phyloP scores from a whole-genome alignment of 2,113 vertebrate species.

The Sisor rabdophorus region DNA sequence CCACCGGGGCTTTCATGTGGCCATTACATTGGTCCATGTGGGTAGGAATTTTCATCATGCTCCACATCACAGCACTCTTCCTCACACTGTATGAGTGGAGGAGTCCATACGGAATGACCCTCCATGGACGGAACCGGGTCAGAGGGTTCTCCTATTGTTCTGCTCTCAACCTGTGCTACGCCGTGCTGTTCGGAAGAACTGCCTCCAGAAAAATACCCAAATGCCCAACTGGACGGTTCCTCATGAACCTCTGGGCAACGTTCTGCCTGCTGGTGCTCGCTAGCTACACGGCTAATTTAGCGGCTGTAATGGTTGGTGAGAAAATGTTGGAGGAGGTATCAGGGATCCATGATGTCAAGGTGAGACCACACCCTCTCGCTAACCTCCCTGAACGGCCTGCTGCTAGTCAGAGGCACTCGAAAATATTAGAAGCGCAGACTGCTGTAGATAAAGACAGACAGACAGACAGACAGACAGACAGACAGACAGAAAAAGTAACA shows the following conservation, averaged over 20 bases:
- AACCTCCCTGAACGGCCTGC: neutral
- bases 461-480: no score
- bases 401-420: neutral
- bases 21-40: slow-evolving; percentile 97
- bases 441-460: neutral
- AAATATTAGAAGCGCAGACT: neutral
- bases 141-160: slow-evolving; percentile 95
- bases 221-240: slow-evolving; percentile 89
- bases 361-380: slow-evolving; percentile 57
- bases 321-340: slow-evolving; percentile 87
- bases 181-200: slow-evolving; percentile 90
- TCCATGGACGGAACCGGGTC: slow-evolving; percentile 82
- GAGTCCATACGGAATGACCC: slow-evolving; percentile 92
- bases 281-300: slow-evolving; percentile 95
- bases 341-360: slow-evolving; percentile 86
- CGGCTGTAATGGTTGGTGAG: slow-evolving; percentile 86
- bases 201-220: slow-evolving; percentile 94
- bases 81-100: slow-evolving; percentile 97
- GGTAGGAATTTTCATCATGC: slow-evolving; percentile 88
- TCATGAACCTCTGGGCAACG: slow-evolving; percentile 98
- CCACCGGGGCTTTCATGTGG: slow-evolving; percentile 94
- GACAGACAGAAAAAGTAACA: no score
- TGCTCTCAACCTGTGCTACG: slow-evolving; percentile 93
- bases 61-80: slow-evolving; percentile 89
- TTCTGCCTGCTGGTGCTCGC: slow-evolving; percentile 95